Percentiles rank a stretch among this genome's conserved stretches.
Evolutionary conservation across 2,113 vertebrate genomes (phyloP).

Genomic region (Tupaia tana): DNA sequence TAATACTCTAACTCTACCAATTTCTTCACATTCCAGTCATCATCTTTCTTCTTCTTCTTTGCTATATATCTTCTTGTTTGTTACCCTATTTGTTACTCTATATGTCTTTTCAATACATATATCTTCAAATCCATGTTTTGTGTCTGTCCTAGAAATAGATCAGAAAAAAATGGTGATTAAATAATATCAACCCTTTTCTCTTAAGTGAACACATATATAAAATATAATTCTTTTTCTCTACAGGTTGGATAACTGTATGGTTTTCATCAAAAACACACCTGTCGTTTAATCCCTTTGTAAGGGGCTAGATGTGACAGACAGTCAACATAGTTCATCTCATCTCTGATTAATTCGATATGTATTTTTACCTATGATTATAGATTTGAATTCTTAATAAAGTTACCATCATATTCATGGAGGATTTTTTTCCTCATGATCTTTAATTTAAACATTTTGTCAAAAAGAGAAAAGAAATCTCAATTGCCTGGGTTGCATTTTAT

Average conservation of each 20-base stretch:
- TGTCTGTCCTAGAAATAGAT: constrained; percentile 41
- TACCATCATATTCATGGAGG: constrained; percentile 8
- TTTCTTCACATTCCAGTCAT: constrained; percentile 13
- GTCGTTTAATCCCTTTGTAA: constrained; percentile 18
- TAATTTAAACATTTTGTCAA: constrained; percentile 51
- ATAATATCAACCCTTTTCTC: background rate
- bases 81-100: background rate
- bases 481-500: constrained; percentile 39
- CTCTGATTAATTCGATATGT: background rate
- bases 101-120: background rate
- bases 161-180: background rate
- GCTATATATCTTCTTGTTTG: background rate
- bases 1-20: background rate
- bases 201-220: background rate
- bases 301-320: background rate
- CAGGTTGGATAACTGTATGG: background rate
- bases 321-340: background rate
- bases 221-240: background rate
- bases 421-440: background rate
- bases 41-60: background rate
- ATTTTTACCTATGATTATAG: constrained; percentile 1
- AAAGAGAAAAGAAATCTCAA: constrained; percentile 3
- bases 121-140: background rate
- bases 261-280: constrained; percentile 7
- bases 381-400: constrained; percentile 55